These are phyloP conservation scores for Montipora capitata DNA, from an alignment of 92 coral and sea anemone species.

Conservation along the genomic window DNA sequence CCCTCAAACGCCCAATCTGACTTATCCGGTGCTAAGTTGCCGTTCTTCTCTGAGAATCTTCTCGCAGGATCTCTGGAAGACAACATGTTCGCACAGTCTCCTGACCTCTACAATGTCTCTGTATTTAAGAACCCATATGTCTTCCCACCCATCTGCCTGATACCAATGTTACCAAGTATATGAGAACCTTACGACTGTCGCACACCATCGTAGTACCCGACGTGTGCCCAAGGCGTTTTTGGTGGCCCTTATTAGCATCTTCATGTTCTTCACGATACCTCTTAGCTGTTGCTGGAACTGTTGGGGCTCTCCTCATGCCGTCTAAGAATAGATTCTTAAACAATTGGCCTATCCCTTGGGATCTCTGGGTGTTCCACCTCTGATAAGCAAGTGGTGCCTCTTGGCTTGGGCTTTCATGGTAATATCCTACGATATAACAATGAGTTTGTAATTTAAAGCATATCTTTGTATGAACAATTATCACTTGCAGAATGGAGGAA, in stretches of 20 bases:
- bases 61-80: conserved; percentile 35
- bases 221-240: conserved; percentile 54
- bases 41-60: not conserved
- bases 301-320: conserved; percentile 46
- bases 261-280: conserved; percentile 26
- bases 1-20: too few relatives aligned
- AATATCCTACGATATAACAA: not conserved
- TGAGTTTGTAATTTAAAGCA: too few relatives aligned
- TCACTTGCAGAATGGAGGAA: too few relatives aligned
- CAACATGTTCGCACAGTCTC: conserved; percentile 57
- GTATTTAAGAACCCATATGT: conserved; percentile 49
- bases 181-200: not conserved
- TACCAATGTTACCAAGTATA: conserved; percentile 36
- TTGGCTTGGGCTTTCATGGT: not conserved
- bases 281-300: conserved; percentile 36
- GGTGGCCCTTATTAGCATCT: conserved; percentile 64
- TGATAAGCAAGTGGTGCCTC: not conserved
- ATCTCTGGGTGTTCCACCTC: conserved; percentile 41
- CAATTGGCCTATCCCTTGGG: conserved; percentile 72
- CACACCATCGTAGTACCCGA: conserved; percentile 70
- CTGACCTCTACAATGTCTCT: not conserved
- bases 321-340: conserved; percentile 48
- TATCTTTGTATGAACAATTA: too few relatives aligned
- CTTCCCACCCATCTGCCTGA: conserved; percentile 41
- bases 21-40: too few relatives aligned